Conservation (phyloP, 1,140 invertebrate species). For the Caenorhabditis briggsae region DNA sequence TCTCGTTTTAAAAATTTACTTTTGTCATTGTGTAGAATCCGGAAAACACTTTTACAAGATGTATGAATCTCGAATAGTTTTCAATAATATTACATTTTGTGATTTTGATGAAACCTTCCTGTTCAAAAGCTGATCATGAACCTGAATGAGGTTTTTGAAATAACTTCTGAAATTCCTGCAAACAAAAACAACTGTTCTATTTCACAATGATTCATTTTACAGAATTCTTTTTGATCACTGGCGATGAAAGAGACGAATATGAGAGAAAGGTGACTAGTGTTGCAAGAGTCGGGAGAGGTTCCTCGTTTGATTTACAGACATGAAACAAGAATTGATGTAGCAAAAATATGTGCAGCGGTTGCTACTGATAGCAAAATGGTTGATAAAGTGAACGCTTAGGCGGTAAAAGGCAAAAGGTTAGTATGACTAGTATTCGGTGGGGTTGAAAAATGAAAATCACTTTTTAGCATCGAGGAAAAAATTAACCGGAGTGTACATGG, state of each 20-base stretch:
- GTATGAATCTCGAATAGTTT: no score
- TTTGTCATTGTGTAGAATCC: no score
- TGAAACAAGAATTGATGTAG: background rate
- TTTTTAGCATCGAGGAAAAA: background rate
- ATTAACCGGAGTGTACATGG: conserved; percentile 37
- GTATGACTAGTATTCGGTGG: background rate
- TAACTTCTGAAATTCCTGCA: no score
- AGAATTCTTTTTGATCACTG: conserved; percentile 2
- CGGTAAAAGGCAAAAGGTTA: background rate
- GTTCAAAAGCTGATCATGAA: no score
- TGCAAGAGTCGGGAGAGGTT: conserved; percentile 10
- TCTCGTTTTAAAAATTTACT: no score
- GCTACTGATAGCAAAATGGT: background rate
- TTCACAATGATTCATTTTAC: no score
- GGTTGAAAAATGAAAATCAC: background rate
- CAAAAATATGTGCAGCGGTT: background rate
- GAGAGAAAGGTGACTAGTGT: conserved; percentile 37
- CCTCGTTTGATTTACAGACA: conserved; percentile 38
- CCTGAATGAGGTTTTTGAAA: no score
- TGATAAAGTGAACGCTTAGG: background rate
- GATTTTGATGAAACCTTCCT: no score
- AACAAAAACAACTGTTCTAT: no score
- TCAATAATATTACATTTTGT: no score
- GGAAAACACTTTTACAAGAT: no score
- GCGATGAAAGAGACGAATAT: conserved; percentile 16